These are phyloP conservation scores for Acrobasis consociella DNA, from an alignment of 2,888 invertebrate species.

Conservation along the genomic window DNA sequence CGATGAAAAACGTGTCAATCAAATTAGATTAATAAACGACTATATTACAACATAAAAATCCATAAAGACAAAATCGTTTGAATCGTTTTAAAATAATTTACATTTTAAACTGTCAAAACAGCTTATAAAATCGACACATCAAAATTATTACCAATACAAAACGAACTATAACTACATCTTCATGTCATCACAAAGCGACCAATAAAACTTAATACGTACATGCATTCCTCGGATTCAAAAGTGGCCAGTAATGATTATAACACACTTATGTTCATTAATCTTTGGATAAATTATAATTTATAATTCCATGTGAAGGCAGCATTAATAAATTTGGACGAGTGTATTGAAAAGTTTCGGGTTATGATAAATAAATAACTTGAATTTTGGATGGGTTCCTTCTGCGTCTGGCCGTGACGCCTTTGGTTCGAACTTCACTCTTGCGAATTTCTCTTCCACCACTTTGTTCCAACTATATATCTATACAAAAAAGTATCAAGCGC, in stretches of 20 bases:
- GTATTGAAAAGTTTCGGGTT: slow-evolving; percentile 71
- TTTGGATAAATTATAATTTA: slow-evolving; percentile 69
- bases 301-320: slow-evolving; percentile 53
- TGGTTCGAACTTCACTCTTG: not conserved
- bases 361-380: slow-evolving; percentile 73
- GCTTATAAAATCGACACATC: slow-evolving; percentile 22
- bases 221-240: slow-evolving; percentile 61
- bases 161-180: slow-evolving; percentile 18
- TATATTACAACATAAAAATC: slow-evolving; percentile 2
- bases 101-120: slow-evolving; percentile 23
- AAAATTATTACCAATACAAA: slow-evolving; percentile 16
- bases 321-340: slow-evolving; percentile 66
- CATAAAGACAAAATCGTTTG: slow-evolving; percentile 3
- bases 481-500: too few species aligned
- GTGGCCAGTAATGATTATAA: slow-evolving; percentile 62
- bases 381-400: slow-evolving; percentile 24
- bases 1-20: not conserved
- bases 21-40: not conserved
- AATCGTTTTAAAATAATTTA: slow-evolving; percentile 8
- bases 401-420: slow-evolving; percentile 32
- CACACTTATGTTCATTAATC: slow-evolving; percentile 69
- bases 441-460: not conserved
- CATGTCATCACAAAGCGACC: slow-evolving; percentile 44
- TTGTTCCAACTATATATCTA: too few species aligned
- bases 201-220: slow-evolving; percentile 53